These are phyloP conservation scores for Loxodonta africana DNA, from an alignment of 2,113 vertebrate genomes.

Conservation along the genomic window DNA sequence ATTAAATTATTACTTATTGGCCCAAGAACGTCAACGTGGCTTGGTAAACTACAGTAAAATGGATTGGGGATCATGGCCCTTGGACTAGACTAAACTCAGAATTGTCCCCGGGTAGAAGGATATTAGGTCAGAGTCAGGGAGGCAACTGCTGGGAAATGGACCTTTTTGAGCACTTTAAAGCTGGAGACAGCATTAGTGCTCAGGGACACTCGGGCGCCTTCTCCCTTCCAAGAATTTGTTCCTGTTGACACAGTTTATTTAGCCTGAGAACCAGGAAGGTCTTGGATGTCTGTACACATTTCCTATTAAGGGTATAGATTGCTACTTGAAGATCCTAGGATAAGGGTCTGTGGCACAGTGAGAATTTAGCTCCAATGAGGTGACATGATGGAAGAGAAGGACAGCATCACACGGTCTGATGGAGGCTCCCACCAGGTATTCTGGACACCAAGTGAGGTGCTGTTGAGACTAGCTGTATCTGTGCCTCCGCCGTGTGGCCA, in stretches of 20 bases:
- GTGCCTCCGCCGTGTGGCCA: not conserved
- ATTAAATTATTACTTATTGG: not conserved
- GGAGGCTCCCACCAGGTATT: not conserved
- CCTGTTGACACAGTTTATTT: slow-evolving; percentile 1
- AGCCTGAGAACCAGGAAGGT: not conserved
- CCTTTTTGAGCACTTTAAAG: not conserved
- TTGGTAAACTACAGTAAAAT: not conserved
- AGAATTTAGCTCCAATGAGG: not conserved
- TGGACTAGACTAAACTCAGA: not conserved
- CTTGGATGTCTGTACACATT: not conserved
- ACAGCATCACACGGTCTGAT: not conserved
- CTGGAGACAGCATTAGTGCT: not conserved
- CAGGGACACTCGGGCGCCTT: not conserved
- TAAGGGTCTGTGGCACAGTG: not conserved
- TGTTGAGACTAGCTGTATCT: not conserved
- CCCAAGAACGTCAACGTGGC: not conserved
- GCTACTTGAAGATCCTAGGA: not conserved
- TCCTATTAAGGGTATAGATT: slow-evolving; percentile 18
- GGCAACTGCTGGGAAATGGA: not conserved
- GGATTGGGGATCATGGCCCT: not conserved
- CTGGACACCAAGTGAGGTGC: not conserved
- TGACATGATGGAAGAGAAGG: not conserved
- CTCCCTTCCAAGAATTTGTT: slow-evolving; percentile 54
- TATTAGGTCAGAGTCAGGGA: not conserved
- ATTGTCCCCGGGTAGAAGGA: not conserved